Conservation (phyloP, 2,888 invertebrate species). For the Conomelus anceps region DNA sequence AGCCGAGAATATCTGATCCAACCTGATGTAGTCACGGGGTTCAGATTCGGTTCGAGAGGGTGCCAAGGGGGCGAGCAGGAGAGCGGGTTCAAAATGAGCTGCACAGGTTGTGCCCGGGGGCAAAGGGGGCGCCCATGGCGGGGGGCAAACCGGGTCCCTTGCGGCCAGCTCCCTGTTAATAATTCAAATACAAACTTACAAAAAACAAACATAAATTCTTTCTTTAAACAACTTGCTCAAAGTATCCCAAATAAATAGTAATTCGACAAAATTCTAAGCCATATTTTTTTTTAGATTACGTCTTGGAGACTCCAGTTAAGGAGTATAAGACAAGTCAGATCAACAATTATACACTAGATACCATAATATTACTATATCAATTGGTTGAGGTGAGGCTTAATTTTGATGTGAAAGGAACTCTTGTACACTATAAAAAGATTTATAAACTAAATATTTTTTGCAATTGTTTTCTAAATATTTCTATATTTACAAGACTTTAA, state of each 20-base stretch:
- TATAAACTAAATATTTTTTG: too few species aligned
- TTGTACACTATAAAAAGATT: too few species aligned
- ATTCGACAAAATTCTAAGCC: too few species aligned
- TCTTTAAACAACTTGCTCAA: background rate
- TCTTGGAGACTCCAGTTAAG: too few species aligned
- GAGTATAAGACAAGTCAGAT: too few species aligned
- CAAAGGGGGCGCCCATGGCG: conserved; percentile 46
- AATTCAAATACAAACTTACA: background rate
- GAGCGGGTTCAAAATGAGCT: conserved; percentile 48
- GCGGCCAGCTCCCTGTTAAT: conserved; percentile 47
- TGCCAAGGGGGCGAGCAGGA: conserved; percentile 37
- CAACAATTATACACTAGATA: too few species aligned
- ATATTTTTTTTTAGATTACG: too few species aligned
- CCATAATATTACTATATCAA: too few species aligned
- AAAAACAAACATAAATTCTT: background rate
- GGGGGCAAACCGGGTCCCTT: conserved; percentile 45
- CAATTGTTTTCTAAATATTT: too few species aligned
- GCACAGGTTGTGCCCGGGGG: conserved; percentile 46
- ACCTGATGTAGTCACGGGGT: conserved; percentile 41
- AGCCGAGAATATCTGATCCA: conserved; percentile 47
- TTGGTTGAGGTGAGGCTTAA: too few species aligned
- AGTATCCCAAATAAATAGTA: background rate
- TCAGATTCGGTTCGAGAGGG: conserved; percentile 30
- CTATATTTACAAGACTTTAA: too few species aligned
- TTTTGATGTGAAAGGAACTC: too few species aligned